These are phyloP conservation scores for Sarcophilus harrisii DNA, from an alignment of 2,797 vertebrate genomes.

Conservation along the genomic window DNA sequence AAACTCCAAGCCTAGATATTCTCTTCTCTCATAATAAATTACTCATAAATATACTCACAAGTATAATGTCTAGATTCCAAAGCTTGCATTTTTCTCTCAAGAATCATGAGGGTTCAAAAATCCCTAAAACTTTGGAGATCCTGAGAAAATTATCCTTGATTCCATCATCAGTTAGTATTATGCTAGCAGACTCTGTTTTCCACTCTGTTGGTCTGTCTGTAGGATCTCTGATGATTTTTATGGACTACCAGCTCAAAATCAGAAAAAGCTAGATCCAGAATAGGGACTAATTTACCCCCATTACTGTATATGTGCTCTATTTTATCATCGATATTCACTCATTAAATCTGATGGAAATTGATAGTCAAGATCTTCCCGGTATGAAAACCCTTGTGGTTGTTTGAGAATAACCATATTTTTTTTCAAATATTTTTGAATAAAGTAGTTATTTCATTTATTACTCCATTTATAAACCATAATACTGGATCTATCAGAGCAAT, in stretches of 20 bases:
- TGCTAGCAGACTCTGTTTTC: background rate
- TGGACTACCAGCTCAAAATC: background rate
- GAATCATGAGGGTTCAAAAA: background rate
- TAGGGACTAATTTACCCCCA: background rate
- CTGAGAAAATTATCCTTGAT: background rate
- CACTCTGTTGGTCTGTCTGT: background rate
- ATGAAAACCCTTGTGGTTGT: background rate
- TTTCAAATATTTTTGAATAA: background rate
- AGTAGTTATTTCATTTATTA: background rate
- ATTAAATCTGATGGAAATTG: background rate
- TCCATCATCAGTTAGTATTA: background rate
- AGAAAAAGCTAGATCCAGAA: background rate
- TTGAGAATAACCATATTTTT: background rate
- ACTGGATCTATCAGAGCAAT: constrained; percentile 20
- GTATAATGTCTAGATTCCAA: background rate
- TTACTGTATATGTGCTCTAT: background rate
- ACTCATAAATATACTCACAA: background rate
- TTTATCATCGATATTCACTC: background rate
- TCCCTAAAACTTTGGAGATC: background rate
- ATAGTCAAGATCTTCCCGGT: background rate
- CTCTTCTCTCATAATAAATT: background rate
- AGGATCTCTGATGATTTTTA: background rate
- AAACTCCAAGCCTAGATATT: background rate
- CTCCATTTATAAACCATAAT: constrained; percentile 7
- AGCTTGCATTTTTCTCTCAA: background rate